phyloP scores from a whole-genome alignment of 2,888 invertebrate species.

The Altica lythri region DNA sequence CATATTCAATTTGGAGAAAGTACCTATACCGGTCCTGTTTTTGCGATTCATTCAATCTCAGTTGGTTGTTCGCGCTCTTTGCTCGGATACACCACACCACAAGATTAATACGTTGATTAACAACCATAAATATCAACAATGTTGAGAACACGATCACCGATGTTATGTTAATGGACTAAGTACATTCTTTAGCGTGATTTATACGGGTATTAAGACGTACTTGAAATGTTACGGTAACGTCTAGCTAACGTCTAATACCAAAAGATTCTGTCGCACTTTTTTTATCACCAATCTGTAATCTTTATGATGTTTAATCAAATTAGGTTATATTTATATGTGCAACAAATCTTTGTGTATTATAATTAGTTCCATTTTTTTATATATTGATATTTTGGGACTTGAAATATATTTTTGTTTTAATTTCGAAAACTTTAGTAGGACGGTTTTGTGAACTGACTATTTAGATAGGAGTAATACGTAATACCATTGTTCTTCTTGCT shows the following conservation, averaged over 20 bases:
- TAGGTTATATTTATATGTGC: too few species aligned
- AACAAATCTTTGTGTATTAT: too few species aligned
- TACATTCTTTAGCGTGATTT: constrained; percentile 25
- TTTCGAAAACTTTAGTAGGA: too few species aligned
- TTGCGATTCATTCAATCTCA: background rate
- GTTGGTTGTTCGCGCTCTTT: background rate
- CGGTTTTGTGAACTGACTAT: too few species aligned
- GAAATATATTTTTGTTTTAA: too few species aligned
- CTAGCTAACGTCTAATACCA: constrained; percentile 5
- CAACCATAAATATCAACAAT: constrained; percentile 27
- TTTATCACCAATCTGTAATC: background rate
- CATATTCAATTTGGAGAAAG: too few species aligned
- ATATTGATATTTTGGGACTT: too few species aligned
- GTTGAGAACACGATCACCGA: constrained; percentile 25
- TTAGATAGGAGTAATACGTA: too few species aligned
- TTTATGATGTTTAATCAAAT: too few species aligned
- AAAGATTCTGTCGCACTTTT: background rate
- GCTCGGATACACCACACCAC: constrained; percentile 4
- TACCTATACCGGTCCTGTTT: background rate
- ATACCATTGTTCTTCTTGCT: too few species aligned
- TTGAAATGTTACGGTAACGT: constrained; percentile 20
- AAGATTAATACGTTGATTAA: constrained; percentile 26
- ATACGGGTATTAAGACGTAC: constrained; percentile 22
- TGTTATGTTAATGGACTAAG: constrained; percentile 27
- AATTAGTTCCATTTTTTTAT: too few species aligned